Base-by-base conservation (phyloP, 2,888 invertebrate genomes). In the Polyommatus icarus region DNA sequence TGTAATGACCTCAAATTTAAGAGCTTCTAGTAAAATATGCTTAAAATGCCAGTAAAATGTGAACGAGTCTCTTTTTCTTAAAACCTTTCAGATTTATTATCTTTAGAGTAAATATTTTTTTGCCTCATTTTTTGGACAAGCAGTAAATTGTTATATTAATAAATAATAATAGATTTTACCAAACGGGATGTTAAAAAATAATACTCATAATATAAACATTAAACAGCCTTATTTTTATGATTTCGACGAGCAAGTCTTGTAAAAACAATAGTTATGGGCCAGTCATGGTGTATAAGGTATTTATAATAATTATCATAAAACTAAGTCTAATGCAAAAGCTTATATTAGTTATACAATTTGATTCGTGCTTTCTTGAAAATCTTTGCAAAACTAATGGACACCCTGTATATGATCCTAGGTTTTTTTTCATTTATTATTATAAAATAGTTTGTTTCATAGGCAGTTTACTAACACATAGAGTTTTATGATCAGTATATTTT, bases 321-420 rank as follows among this genome's bases (percentile, higher is more conserved):
- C 36, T 77, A 71, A 61, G 61, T 24, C 61, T 24, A 50, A 67
- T 46, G 54, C 67, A 78, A 32, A 46, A 76, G 61, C 24, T 75
- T 71, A 76, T 29, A 71, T 18, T 18, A 18, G 12, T 50, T 50
- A 18, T 54, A 54, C 18, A 46, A 46, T 75, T 24, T 73, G 7
- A 20, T 59, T 71, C 20, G 7, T 46, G 67, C 10, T 77, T n/a
- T 71, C 10, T 67, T 36, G 6, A 72, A 32, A 71, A 71, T 46
- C 18, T 54, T 71, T 71, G 77, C 50, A 50, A 54, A 71, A 32
- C 29, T 77, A 36, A 71, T 71, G 10, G 46, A 32, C 78, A 85
- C 84, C 85, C 85, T 85, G 85, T 84, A 83, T 84, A 81, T 79
- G 84, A 85, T 85, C 85, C 85, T 84, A 82, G 76, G 71, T 79